Evolutionary conservation across 1,140 invertebrate genomes (phyloP), one percentile per base, ranked within the genome.

Genomic region (Eriocheir sinensis): DNA sequence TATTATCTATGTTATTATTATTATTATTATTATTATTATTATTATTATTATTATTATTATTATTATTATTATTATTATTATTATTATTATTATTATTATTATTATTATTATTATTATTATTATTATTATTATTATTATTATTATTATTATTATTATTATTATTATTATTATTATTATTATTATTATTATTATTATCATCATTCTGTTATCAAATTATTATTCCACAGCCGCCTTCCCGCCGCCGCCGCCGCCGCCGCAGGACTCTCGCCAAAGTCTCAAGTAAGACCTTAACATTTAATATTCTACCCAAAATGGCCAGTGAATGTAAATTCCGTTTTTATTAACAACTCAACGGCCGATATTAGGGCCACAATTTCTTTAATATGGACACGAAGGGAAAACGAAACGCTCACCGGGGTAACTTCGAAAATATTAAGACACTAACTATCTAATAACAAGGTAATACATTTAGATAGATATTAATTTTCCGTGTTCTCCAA

Each of bases 401-500:
- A 72, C 60, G 60, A 72, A 72, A n/a, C 60, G 21, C 60, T 72
- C 60, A 72, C 60, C 27, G 60, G 60, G 60, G 60, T 72, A 72
- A 21, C 60, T n/a, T 72, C 17, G 3, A 72, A 72, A 27, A 72
- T 72, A 72, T 72, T 72, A 72, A 72, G 60, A 72, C 60, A 72
- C 60, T 72, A 72, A 72, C 60, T 72, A 21, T 72, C 60, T 72
- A 72, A 72, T 72, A 72, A 72, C 60, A n/a, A 72, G 27, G 21
- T 72, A 72, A 72, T 72, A 72, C n/a, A 72, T 72, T 72, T 72
- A n/a, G 60, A 72, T 72, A 72, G n/a, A 72, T 72, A 72, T 72
- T 72, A 72, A 72, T 72, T 72, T 72, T 72, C 60, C 60, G 60
- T 72, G 60, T 72, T 72, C 60, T 72, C 60, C 60, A 72, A 72